Percentiles rank a stretch among this genome's conserved stretches.
Conservation (phyloP, 2,888 invertebrate genomes). For the Melanotus villosus region DNA sequence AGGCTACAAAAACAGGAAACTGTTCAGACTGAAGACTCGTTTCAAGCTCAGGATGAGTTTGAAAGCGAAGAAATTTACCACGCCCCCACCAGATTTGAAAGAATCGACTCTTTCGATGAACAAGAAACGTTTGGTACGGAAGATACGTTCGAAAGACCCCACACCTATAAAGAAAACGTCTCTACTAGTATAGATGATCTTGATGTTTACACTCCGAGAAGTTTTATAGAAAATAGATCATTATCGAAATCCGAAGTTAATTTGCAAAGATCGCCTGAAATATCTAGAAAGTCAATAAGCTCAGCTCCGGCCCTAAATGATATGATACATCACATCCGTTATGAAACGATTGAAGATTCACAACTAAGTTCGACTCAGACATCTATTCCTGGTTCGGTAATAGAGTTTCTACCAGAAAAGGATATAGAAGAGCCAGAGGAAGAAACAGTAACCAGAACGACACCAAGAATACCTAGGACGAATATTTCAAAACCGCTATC, state of each 20-base stretch:
- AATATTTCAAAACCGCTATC: slow-evolving; percentile 36
- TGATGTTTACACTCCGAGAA: slow-evolving; percentile 31
- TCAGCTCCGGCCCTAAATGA: slow-evolving; percentile 63
- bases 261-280: slow-evolving; percentile 60
- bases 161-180: slow-evolving; percentile 9
- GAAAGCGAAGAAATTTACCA: slow-evolving; percentile 34
- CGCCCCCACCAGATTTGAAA: neutral
- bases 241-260: slow-evolving; percentile 63
- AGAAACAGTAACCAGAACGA: slow-evolving; percentile 36
- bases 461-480: slow-evolving; percentile 41
- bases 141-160: neutral
- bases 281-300: slow-evolving; percentile 60
- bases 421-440: neutral
- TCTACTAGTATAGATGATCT: slow-evolving; percentile 44
- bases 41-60: slow-evolving; percentile 28
- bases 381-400: slow-evolving; percentile 55
- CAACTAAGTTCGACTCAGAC: slow-evolving; percentile 50
- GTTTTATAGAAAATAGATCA: slow-evolving; percentile 30
- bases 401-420: slow-evolving; percentile 48
- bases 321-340: slow-evolving; percentile 32
- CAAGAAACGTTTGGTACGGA: slow-evolving; percentile 26
- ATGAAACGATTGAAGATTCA: slow-evolving; percentile 49
- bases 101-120: neutral
- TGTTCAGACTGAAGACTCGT: slow-evolving; percentile 24
- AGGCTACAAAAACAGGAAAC: slow-evolving; percentile 8